A percentile compares a stretch with the other conserved stretches of the same genome.
Evolutionary conservation across 1,140 invertebrate species (phyloP).

Genomic region (Physella acuta): DNA sequence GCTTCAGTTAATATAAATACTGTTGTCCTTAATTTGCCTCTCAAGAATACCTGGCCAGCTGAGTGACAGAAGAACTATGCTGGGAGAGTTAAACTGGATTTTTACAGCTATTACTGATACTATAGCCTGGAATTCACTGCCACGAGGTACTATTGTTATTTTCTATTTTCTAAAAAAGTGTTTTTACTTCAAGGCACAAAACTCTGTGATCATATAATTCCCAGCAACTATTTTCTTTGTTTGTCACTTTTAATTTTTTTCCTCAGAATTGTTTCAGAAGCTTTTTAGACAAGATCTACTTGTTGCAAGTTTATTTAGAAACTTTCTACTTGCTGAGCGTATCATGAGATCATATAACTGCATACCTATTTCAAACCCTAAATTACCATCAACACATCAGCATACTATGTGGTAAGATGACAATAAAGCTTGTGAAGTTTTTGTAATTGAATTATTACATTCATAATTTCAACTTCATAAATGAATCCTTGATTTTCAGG

Average conservation of each 20-base stretch:
- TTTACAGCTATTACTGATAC: constrained; percentile 99
- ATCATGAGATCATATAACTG: constrained; percentile 96
- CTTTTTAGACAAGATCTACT: constrained; percentile 91
- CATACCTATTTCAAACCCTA: constrained; percentile 86
- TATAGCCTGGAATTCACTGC: constrained; percentile 98
- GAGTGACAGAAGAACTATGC: constrained; percentile 92
- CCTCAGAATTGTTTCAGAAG: constrained; percentile 88
- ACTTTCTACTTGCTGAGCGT: constrained; percentile 93
- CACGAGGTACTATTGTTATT: constrained; percentile 67
- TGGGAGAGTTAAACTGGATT: constrained; percentile 99
- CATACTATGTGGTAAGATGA: constrained; percentile 67
- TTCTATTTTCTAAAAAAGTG: not conserved
- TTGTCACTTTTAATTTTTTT: constrained; percentile 33
- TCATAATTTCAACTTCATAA: not conserved
- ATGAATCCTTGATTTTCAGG: constrained; percentile 70
- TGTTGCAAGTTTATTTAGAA: constrained; percentile 96
- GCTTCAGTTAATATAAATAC: too few species aligned
- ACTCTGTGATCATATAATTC: too few species aligned
- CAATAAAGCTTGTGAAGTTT: not conserved
- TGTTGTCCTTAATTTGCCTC: too few species aligned
- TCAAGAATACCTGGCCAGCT: constrained; percentile 88
- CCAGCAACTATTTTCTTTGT: constrained; percentile 25
- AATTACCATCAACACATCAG: constrained; percentile 80
- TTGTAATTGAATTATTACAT: constrained; percentile 1
- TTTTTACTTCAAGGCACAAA: too few species aligned